Evolutionary conservation across 1,140 invertebrate species (phyloP), one percentile per base, ranked within the genome.

Genomic region (Pogonomyrmex californicus): DNA sequence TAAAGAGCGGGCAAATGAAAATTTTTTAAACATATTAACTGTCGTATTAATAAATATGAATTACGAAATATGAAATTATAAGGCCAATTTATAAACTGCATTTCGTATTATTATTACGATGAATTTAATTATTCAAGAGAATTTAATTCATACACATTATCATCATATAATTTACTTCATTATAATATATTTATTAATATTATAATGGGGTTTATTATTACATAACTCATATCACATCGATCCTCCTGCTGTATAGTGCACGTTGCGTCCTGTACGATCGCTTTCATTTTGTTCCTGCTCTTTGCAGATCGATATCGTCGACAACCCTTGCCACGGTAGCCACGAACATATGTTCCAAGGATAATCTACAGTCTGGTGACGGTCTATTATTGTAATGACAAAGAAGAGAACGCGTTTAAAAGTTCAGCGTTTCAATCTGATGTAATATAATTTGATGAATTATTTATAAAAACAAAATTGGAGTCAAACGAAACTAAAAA

Each of bases 301-400:
- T 83, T 86, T 23, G 54, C 88, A 89, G 73, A 87, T 90, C 88
- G 88, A 90, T 90, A 90, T 81, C 23, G 73, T 73, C 77, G 88
- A 90, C 79, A 75, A 68, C 87, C 73, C 65, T 56, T 68, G 54
- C 23, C 23, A 23, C 60, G 62, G 49, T 87, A 78, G 82, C 85
- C 81, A 91, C 87, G 87, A 91, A 87, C 70, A 83, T 83, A 60
- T 44, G 77, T 87, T 89, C 38, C 78, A 87, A 89, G 73, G 78
- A 90, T 86, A 89, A 68, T 33, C 44, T 36, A 44, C 38, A 68
- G 73, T 87, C 86, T 78, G 85, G 86, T 56, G 71, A 41, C 62
- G 36, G 17, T 62, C 68, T 83, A 83, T 83, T 83, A 83, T 83
- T 83, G 30, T 38, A 36, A 82, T 60, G 41, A 82, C 49, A 83